Conservation (phyloP, 2,797 vertebrate species). For the Lophotriccus pileatus region DNA sequence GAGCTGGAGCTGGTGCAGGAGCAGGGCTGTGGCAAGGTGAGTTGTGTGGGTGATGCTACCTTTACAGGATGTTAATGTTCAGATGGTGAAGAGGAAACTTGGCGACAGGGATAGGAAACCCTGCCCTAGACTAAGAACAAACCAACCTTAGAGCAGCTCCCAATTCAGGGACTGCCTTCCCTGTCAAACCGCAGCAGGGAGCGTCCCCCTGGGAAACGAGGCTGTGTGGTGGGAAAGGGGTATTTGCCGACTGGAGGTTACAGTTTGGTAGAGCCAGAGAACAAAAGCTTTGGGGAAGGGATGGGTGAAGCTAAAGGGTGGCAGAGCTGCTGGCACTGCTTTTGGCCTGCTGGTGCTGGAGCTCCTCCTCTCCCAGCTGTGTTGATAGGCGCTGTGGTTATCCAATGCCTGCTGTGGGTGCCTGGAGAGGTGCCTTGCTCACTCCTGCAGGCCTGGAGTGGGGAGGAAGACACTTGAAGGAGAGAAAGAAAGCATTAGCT, state of each 20-base stretch:
- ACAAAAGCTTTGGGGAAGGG: neutral
- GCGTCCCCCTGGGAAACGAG: neutral
- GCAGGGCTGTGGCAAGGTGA: neutral
- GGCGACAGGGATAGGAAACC: neutral
- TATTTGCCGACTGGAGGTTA: neutral
- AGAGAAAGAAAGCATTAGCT: neutral
- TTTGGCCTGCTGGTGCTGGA: neutral
- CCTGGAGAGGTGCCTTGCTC: neutral
- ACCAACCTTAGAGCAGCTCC: neutral
- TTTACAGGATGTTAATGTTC: neutral
- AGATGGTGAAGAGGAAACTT: neutral
- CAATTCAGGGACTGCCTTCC: neutral
- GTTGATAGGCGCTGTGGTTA: neutral
- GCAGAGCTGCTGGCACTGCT: neutral
- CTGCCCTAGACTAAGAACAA: neutral
- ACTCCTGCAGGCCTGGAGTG: neutral
- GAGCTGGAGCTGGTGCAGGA: neutral
- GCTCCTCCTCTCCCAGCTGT: neutral
- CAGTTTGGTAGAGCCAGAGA: neutral
- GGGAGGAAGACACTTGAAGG: neutral
- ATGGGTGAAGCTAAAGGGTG: neutral
- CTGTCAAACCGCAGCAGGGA: neutral
- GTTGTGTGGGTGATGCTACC: rapidly evolving
- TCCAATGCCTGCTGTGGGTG: neutral
- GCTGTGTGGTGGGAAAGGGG: neutral